These are phyloP conservation scores for Eupithecia vulgata DNA, from an alignment of 2,888 invertebrate genomes.

Conservation along the genomic window DNA sequence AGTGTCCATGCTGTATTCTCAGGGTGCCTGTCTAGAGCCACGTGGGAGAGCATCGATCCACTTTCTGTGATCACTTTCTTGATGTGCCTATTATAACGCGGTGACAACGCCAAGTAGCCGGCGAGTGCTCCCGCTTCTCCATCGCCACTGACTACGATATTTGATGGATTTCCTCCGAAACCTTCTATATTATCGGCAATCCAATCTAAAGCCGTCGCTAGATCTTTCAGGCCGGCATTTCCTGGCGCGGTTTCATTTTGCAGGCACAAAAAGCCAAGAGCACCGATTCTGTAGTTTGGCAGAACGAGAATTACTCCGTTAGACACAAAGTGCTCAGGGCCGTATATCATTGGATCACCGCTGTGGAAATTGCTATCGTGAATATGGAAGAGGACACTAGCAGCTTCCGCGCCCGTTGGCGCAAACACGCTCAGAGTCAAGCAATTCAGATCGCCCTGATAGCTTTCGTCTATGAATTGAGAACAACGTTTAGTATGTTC, in stretches of 20 bases:
- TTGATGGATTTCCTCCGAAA: conserved; percentile 70
- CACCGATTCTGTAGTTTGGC: conserved; percentile 73
- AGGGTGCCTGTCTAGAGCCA: conserved; percentile 70
- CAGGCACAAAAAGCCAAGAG: conserved; percentile 72
- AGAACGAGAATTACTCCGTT: conserved; percentile 64
- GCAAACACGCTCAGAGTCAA: conserved; percentile 72
- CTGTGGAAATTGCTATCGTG: conserved; percentile 70
- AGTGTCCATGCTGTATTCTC: conserved; percentile 56
- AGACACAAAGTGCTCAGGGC: conserved; percentile 65
- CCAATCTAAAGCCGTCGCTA: conserved; percentile 70
- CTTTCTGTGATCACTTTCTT: conserved; percentile 71
- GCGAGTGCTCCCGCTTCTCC: conserved; percentile 66
- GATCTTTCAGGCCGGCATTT: conserved; percentile 72
- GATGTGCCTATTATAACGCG: conserved; percentile 58
- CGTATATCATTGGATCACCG: conserved; percentile 65
- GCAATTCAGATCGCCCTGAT: conserved; percentile 61
- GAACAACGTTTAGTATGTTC: conserved; percentile 63
- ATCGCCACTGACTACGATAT: conserved; percentile 69
- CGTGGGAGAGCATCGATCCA: conserved; percentile 66
- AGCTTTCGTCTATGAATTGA: conserved; percentile 53
- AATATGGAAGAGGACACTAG: conserved; percentile 69
- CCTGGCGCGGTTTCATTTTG: conserved; percentile 66
- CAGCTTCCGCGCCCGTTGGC: conserved; percentile 48
- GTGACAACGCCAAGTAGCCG: conserved; percentile 64
- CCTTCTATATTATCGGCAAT: conserved; percentile 59